These are phyloP conservation scores for Spheniscus mendiculus DNA, from an alignment of 2,113 vertebrate genomes.

Conservation along the genomic window DNA sequence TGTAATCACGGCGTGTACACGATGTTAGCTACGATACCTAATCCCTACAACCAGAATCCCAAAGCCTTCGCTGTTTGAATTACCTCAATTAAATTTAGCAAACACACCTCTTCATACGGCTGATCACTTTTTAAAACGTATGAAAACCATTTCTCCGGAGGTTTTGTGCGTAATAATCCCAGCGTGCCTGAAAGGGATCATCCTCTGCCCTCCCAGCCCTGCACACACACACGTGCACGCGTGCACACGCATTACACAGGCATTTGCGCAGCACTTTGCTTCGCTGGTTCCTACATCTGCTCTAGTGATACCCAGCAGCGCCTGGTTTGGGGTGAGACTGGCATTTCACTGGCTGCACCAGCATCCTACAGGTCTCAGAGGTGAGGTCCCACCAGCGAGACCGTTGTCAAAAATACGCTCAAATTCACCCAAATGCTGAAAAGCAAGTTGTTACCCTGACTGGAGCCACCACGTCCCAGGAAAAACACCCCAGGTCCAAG, in stretches of 20 bases:
- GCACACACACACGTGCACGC: fast-evolving
- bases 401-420: neutral
- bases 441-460: neutral
- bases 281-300: fast-evolving
- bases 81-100: neutral
- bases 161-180: neutral
- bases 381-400: neutral
- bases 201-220: neutral
- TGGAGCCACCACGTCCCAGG: neutral
- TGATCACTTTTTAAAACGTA: neutral
- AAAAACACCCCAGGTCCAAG: neutral
- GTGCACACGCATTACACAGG: too few relatives aligned
- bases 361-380: neutral
- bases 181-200: neutral
- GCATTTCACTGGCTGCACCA: neutral
- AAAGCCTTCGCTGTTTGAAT: neutral
- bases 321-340: neutral
- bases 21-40: neutral
- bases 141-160: neutral
- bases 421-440: neutral
- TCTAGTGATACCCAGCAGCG: neutral
- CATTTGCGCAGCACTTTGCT: fast-evolving
- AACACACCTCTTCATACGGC: neutral
- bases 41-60: neutral
- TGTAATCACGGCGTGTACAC: neutral